These are phyloP conservation scores for Silurus asotus DNA, from an alignment of 2,113 vertebrate species.

Conservation along the genomic window DNA sequence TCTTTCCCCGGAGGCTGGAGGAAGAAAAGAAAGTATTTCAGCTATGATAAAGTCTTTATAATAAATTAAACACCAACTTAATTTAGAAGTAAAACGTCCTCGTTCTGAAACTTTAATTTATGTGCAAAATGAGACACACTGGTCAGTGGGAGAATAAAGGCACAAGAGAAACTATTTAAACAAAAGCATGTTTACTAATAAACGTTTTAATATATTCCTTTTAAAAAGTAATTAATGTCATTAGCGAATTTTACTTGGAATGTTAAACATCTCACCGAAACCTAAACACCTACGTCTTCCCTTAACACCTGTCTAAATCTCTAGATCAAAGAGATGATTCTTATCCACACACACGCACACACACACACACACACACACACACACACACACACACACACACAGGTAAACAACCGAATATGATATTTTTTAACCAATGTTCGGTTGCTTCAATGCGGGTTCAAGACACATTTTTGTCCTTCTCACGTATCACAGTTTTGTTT, in stretches of 20 bases:
- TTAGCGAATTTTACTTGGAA: neutral
- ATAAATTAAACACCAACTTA: neutral
- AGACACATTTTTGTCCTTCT: too few species aligned
- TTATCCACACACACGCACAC: neutral
- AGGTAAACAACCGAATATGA: neutral
- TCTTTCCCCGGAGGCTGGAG: slow-evolving; percentile 75
- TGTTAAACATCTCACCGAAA: neutral
- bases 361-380: too few species aligned
- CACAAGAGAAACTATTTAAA: too few species aligned
- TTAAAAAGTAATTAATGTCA: neutral
- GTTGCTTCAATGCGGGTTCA: too few species aligned
- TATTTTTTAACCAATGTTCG: too few species aligned
- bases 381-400: neutral
- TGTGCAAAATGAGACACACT: neutral
- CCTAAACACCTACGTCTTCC: neutral
- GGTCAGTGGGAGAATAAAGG: neutral
- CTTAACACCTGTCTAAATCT: slow-evolving; percentile 1
- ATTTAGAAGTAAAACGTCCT: neutral
- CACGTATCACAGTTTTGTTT: neutral
- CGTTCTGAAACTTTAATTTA: neutral
- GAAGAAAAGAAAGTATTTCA: slow-evolving; percentile 14
- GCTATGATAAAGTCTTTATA: neutral
- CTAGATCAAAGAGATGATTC: neutral
- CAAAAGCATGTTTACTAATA: too few species aligned
- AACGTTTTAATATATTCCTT: neutral